Evolutionary conservation across 2,797 vertebrate genomes (phyloP), one percentile per base, ranked within the genome.

Genomic region (Catharus ustulatus): DNA sequence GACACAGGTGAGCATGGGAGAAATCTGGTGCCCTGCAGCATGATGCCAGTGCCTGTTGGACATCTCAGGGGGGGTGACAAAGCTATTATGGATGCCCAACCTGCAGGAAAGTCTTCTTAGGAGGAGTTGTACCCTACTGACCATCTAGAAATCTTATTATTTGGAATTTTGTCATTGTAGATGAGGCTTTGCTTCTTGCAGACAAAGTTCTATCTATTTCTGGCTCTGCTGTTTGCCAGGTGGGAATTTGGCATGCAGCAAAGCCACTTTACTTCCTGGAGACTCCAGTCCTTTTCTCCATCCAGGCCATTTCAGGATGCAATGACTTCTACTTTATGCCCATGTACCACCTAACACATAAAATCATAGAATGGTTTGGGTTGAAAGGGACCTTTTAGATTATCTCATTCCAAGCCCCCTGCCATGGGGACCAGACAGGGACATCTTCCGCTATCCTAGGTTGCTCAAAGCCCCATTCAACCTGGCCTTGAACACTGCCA

Each of bases 381-480:
- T 34, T 76, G 26, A 40, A 82, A 75, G 24, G 29, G 17, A 42
- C 4, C 3, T 84, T 74, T 38, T 49, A 43, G 19, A 27, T 8
- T 18, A 21, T 20, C 15, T 4, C 2, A 1, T 61, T 42, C 10
- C n/a, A 81, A 1, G 1, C 5, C 1, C 8, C 3, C 17, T 75
- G 22, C 38, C 32, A 1, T 3, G 5, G 23, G 29, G 40, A 38
- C 67, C 52, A 27, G 15, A 27, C 17, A 82, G 2, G 34, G 29
- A 21, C 4, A 27, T 2, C 18, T 49, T 38, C 51, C 34, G 34
- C 26, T 2, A 5, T 1, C 9, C 1, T 69, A 63, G 17, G 7
- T 32, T 61, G 4, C 3, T 59, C 74, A 6, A 15, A 84, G n/a
- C 22, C 21, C 10, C 5, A 1, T 81, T 52, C 61, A 81, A 0